These are phyloP conservation scores for Motacilla tschutschensis DNA, from an alignment of 2,113 vertebrate species.

Conservation along the genomic window DNA sequence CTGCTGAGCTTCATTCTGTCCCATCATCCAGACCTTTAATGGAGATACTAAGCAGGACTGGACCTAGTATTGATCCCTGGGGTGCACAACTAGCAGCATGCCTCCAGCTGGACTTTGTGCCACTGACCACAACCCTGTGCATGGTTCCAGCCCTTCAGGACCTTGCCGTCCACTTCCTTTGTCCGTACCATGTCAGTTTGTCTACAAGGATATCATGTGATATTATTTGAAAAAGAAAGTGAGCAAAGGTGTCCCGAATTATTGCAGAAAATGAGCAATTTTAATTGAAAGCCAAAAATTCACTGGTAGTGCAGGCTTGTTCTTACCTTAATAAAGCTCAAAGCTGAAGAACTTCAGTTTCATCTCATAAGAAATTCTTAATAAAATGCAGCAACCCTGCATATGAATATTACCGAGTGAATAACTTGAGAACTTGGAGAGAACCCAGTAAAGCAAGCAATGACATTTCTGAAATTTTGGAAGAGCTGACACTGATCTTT, in stretches of 20 bases:
- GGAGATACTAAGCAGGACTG: background rate
- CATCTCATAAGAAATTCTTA: background rate
- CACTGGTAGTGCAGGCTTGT: background rate
- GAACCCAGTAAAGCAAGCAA: background rate
- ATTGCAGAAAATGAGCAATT: background rate
- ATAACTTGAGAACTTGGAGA: background rate
- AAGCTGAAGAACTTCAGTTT: background rate
- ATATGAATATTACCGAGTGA: background rate
- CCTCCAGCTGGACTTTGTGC: background rate
- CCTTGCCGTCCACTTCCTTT: background rate
- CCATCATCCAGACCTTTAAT: background rate
- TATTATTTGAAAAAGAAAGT: background rate
- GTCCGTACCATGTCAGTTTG: background rate
- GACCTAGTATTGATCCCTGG: background rate
- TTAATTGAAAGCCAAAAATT: background rate
- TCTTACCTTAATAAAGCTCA: background rate
- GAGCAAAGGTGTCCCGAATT: background rate
- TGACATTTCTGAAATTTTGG: background rate
- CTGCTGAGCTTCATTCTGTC: background rate
- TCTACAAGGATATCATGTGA: background rate
- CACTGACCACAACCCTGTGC: background rate
- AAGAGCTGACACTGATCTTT: background rate
- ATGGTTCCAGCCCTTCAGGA: background rate
- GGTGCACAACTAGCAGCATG: background rate
- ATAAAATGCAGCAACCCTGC: background rate